These are phyloP conservation scores for Irena cyanogastra DNA, from an alignment of 2,113 vertebrate species.

Conservation along the genomic window DNA sequence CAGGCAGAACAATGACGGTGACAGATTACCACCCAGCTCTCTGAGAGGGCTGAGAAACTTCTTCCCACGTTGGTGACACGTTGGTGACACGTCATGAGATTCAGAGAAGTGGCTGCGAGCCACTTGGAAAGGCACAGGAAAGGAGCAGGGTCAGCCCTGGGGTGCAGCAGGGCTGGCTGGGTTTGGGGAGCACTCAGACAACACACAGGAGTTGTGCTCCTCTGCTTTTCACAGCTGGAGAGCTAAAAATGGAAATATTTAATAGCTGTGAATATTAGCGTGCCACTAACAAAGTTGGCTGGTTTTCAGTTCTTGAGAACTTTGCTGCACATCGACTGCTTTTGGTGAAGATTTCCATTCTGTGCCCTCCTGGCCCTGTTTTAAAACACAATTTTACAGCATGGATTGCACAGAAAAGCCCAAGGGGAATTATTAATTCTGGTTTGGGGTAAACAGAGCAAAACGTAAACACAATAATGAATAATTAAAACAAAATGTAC, in stretches of 20 bases:
- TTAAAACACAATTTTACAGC: not conserved
- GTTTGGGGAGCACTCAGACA: not conserved
- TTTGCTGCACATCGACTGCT: accelerated
- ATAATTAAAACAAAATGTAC: not conserved
- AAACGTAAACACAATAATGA: not conserved
- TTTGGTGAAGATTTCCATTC: not conserved
- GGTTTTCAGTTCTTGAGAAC: not conserved
- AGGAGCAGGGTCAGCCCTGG: accelerated
- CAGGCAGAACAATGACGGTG: not conserved
- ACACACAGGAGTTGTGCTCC: not conserved
- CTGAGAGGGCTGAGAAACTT: not conserved
- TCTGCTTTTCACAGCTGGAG: not conserved
- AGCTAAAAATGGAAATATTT: not conserved
- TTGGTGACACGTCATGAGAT: not conserved
- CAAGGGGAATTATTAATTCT: not conserved
- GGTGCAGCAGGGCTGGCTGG: not conserved
- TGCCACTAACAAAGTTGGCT: not conserved
- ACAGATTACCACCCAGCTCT: not conserved
- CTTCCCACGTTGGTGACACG: not conserved
- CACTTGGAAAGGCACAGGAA: not conserved
- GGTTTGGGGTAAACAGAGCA: not conserved
- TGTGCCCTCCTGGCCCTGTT: accelerated
- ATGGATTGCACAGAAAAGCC: not conserved
- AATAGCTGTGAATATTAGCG: not conserved
- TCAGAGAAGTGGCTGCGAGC: not conserved